Percentiles rank a stretch among this genome's conserved stretches.
Evolutionary conservation across 2,113 vertebrate genomes (phyloP).

Genomic region (Leiothrix lutea): DNA sequence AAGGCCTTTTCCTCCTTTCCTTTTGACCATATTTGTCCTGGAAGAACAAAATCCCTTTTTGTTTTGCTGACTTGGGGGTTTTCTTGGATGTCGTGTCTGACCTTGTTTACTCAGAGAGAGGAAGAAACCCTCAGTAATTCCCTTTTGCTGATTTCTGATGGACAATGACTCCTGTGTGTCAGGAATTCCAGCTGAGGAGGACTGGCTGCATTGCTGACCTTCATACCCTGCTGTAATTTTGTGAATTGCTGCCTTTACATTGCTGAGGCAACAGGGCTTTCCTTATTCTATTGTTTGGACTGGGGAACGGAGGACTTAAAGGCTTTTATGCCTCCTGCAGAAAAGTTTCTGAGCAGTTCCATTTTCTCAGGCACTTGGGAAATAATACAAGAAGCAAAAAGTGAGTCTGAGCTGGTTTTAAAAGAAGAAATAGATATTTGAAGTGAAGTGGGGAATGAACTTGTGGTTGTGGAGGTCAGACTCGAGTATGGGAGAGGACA

Average conservation of each 20-base stretch:
- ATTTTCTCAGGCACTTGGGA: not conserved
- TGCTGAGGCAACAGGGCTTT: slow-evolving; percentile 6
- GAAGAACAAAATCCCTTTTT: slow-evolving; percentile 15
- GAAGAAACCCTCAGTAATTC: slow-evolving; percentile 15
- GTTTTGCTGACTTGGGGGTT: slow-evolving; percentile 12
- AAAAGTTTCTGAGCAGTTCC: not conserved
- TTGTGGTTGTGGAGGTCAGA: not conserved
- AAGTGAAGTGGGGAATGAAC: not conserved
- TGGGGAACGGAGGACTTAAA: not conserved
- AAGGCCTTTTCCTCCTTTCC: not conserved
- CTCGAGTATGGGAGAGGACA: fast-evolving
- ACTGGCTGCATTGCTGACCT: slow-evolving; percentile 44
- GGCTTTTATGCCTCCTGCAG: not conserved
- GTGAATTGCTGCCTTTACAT: not conserved
- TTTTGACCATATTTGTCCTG: not conserved
- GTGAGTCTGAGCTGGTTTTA: not conserved
- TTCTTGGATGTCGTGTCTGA: not conserved
- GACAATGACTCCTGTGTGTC: slow-evolving; percentile 52
- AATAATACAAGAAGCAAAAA: not conserved
- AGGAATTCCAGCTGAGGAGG: slow-evolving; percentile 58
- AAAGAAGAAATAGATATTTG: not conserved
- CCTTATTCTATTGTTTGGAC: slow-evolving; percentile 30
- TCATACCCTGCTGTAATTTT: not conserved
- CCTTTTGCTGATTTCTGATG: not conserved
- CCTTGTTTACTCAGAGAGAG: slow-evolving; percentile 42